Percentiles rank a stretch among this genome's conserved stretches.
Conservation (phyloP, 2,888 invertebrate genomes). For the Pseudococcus jackbeardsleyi region DNA sequence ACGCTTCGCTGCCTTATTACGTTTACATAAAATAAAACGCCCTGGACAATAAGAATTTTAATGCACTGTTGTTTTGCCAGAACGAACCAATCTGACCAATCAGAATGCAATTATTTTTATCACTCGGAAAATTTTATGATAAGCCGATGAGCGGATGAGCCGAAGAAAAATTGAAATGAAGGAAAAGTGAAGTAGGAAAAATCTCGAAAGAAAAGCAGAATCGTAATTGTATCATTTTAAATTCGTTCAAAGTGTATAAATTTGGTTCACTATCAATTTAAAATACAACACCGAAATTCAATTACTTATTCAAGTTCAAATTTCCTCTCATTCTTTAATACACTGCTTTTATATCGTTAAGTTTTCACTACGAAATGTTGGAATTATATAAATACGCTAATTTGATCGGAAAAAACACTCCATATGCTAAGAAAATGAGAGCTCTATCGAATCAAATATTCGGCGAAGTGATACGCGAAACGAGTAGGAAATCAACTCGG, state of each 20-base stretch:
- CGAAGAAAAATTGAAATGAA: not conserved
- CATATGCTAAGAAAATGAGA: constrained; percentile 88
- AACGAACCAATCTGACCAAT: too few species aligned
- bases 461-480: constrained; percentile 85
- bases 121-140: not conserved
- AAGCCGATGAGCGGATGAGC: not conserved
- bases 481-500: constrained; percentile 83
- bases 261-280: not conserved
- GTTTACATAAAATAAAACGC: too few species aligned
- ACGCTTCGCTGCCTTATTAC: too few species aligned
- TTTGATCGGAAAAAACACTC: constrained; percentile 79
- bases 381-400: constrained; percentile 75
- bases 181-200: too few species aligned
- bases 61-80: too few species aligned
- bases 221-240: too few species aligned
- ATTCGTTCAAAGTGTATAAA: too few species aligned
- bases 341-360: too few species aligned
- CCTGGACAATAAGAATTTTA: too few species aligned
- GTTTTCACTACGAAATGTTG: constrained; percentile 53
- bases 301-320: not conserved
- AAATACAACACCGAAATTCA: not conserved
- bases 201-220: too few species aligned
- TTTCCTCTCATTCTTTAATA: not conserved
- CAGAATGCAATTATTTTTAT: not conserved
- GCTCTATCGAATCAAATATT: constrained; percentile 89